phyloP scores from a whole-genome alignment of 2,113 vertebrate genomes.

The Shinisaurus crocodilurus region DNA sequence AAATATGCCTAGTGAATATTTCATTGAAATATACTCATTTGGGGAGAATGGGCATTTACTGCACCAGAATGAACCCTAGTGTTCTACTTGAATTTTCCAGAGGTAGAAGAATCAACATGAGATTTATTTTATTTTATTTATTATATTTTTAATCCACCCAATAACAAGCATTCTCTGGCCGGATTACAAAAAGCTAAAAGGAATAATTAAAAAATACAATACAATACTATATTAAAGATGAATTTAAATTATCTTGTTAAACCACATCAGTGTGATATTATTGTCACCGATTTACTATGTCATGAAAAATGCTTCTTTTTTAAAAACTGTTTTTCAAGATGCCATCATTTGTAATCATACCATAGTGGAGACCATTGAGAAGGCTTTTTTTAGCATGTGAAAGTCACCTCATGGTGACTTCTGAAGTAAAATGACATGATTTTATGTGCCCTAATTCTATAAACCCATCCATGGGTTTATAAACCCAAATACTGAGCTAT shows the following conservation, averaged over 20 bases:
- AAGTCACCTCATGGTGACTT: not conserved
- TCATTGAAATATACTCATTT: not conserved
- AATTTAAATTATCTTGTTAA: not conserved
- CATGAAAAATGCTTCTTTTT: not conserved
- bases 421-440: not conserved
- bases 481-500: not conserved
- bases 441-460: not conserved
- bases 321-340: too few species aligned
- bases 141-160: too few species aligned
- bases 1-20: not conserved
- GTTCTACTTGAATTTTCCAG: not conserved
- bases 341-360: not conserved
- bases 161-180: not conserved
- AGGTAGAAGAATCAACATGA: not conserved
- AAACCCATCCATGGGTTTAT: not conserved
- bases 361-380: not conserved
- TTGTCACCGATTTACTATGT: not conserved
- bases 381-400: not conserved
- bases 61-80: not conserved
- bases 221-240: not conserved
- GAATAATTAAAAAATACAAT: not conserved
- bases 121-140: too few species aligned
- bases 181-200: too few species aligned
- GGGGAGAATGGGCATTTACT: not conserved
- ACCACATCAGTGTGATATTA: not conserved